A percentile compares a stretch with the other conserved stretches of the same genome.
phyloP scores from a whole-genome alignment of 2,888 invertebrate genomes.

The Agrotis ipsilon region DNA sequence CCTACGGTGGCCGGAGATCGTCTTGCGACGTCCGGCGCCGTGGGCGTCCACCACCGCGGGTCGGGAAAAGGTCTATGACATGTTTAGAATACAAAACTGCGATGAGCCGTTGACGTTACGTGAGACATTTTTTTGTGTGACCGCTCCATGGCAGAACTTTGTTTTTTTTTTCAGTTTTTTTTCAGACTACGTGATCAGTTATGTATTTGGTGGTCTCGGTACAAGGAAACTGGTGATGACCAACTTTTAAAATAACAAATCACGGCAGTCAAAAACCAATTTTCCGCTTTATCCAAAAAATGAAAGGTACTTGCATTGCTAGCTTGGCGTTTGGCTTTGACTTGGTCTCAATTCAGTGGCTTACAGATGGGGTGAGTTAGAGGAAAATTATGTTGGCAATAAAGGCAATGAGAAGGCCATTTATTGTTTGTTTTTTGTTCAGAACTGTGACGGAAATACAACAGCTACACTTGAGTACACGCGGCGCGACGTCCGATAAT shows the following conservation, averaged over 20 bases:
- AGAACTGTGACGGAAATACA: slow-evolving; percentile 53
- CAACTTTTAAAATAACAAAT: slow-evolving; percentile 18
- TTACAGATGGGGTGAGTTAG: slow-evolving; percentile 56
- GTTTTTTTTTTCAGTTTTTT: not conserved
- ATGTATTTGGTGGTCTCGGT: not conserved
- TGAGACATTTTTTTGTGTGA: not conserved
- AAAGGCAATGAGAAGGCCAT: slow-evolving; percentile 72
- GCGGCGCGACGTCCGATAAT: slow-evolving; percentile 57
- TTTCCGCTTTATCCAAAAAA: slow-evolving; percentile 29
- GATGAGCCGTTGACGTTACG: not conserved
- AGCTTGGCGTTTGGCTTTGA: slow-evolving; percentile 41
- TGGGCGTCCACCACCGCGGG: no score
- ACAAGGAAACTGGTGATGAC: not conserved
- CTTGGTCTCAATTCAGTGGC: slow-evolving; percentile 51
- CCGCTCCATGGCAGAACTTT: not conserved
- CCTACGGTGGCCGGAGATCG: no score
- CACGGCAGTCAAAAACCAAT: slow-evolving; percentile 30
- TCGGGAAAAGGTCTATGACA: no score
- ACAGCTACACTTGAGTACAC: slow-evolving; percentile 54
- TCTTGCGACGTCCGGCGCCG: no score
- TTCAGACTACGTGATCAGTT: no score
- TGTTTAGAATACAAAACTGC: not conserved
- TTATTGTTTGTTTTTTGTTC: slow-evolving; percentile 56
- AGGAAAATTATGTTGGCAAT: slow-evolving; percentile 73
- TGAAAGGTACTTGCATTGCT: slow-evolving; percentile 34